These are phyloP conservation scores for Pecten maximus DNA, from an alignment of 2,888 invertebrate genomes.

Conservation along the genomic window DNA sequence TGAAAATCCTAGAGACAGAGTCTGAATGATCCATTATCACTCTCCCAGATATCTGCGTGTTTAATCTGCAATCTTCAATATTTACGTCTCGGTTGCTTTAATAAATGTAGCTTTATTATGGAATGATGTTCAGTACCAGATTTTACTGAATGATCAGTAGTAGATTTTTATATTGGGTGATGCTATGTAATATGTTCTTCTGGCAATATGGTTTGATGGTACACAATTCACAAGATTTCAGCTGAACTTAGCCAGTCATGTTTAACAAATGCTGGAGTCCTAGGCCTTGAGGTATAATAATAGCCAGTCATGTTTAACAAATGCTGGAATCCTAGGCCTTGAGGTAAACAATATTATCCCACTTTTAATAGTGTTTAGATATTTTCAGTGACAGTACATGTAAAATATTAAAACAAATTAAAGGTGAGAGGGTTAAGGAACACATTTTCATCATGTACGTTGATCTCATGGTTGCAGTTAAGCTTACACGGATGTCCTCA, in stretches of 20 bases:
- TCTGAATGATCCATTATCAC: too few relatives aligned
- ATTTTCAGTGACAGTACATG: not conserved
- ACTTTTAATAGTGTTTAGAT: not conserved
- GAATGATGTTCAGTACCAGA: not conserved
- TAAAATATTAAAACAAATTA: not conserved
- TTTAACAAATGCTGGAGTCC: not conserved
- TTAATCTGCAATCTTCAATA: not conserved
- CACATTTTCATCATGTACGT: not conserved
- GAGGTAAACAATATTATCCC: not conserved
- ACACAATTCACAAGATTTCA: not conserved
- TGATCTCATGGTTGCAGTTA: not conserved
- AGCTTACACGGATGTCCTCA: not conserved
- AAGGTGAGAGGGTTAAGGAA: not conserved
- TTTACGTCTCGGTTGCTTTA: not conserved
- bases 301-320: too few relatives aligned
- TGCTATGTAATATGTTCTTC: not conserved
- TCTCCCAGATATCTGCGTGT: not conserved
- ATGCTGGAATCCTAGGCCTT: not conserved
- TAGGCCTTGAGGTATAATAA: not conserved
- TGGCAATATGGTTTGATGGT: not conserved
- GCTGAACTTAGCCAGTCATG: not conserved
- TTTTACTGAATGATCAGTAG: not conserved
- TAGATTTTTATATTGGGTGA: not conserved
- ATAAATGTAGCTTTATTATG: constrained; percentile 20
- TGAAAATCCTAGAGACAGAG: not conserved